These are phyloP conservation scores for Eupithecia insigniata DNA, from an alignment of 2,888 invertebrate species.

Conservation along the genomic window DNA sequence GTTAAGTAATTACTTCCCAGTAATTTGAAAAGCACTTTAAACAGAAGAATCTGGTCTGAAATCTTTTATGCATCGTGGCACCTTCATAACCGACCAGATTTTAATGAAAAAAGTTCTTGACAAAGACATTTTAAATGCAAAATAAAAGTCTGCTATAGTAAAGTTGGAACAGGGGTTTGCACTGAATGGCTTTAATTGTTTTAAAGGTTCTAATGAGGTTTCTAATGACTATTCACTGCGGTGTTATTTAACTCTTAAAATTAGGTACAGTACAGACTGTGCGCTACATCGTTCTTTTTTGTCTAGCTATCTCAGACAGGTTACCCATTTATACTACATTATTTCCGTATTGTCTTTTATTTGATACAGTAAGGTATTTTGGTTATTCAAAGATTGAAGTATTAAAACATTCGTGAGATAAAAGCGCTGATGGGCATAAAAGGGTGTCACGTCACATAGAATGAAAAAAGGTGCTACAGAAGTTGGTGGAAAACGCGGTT, in stretches of 20 bases:
- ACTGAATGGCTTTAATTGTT: constrained; percentile 52
- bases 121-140: constrained; percentile 69
- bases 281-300: too few species aligned
- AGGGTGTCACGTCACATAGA: not conserved
- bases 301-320: too few species aligned
- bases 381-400: not conserved
- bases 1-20: not conserved
- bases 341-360: not conserved
- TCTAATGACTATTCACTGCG: constrained; percentile 26
- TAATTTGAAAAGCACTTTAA: constrained; percentile 10
- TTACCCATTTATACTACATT: too few species aligned
- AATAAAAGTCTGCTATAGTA: constrained; percentile 50
- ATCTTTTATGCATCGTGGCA: constrained; percentile 65
- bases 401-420: not conserved
- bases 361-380: not conserved
- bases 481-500: constrained; percentile 62
- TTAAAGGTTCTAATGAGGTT: constrained; percentile 39
- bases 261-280: too few species aligned
- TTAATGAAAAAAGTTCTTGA: constrained; percentile 70
- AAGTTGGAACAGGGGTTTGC: constrained; percentile 42
- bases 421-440: not conserved
- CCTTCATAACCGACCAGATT: constrained; percentile 61
- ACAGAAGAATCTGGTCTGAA: constrained; percentile 45
- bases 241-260: not conserved
- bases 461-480: constrained; percentile 17